Evolutionary conservation across 2,113 vertebrate species (phyloP), one percentile per base, ranked within the genome.

Genomic region (Lates calcarifer): DNA sequence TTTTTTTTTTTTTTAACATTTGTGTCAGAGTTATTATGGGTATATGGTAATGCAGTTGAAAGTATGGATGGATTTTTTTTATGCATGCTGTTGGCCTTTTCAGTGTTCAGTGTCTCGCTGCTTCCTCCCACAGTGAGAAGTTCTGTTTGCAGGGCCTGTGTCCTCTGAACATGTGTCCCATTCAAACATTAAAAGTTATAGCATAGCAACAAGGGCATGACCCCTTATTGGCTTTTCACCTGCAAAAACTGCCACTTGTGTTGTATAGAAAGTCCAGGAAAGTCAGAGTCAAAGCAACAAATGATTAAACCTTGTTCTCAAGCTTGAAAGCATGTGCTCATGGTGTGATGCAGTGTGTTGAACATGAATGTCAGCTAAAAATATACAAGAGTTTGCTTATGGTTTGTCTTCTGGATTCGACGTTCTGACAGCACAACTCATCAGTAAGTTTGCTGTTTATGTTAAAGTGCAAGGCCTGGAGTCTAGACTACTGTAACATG

Each of bases 401-500:
- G 26, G 55, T 67, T 63, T 66, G 66, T 66, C 20, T 28, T 68
- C 2, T 72, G 24, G 24, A 26, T 61, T 24, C 58, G 26, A 64
- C 8, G 15, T 9, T 80, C 57, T 73, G 63, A 86, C 64, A 67
- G 73, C 18, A 0, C 20, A 49, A 24, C 41, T 67, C 51, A 65
- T 65, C 58, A 37, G 58, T 28, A 22, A 41, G 17, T 15, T 35
- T 17, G n/a, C 39, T 81, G 79, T 87, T 87, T 79, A 70, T 5
- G 5, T 72, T 60, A 67, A 4, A n/a, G 13, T 14, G 57, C 49
- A 65, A 67, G 35, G 18, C 79, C 61, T 60, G 58, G 61, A 58
- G 66, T 82, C 60, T 63, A 43, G 65, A 76, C 66, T 57, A 7
- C 51, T 82, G 41, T 79, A 51, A 79, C 39, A 37, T 61, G 66